Conservation (phyloP, 2,888 invertebrate genomes). For the Piscicola geometra region DNA sequence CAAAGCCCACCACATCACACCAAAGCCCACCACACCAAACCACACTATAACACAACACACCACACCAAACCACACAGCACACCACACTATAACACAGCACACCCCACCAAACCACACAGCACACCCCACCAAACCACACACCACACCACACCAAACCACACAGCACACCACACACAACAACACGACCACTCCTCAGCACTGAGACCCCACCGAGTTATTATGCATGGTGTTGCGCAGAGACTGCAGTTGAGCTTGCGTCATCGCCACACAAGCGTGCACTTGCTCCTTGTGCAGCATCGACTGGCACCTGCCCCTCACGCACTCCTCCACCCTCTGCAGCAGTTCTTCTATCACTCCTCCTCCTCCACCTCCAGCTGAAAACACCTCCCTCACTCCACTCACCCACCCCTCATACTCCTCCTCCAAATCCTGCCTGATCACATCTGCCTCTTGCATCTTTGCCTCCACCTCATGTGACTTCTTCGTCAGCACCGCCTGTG, state of each 20-base stretch:
- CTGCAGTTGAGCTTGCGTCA: constrained; percentile 20
- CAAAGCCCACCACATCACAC: too few species aligned
- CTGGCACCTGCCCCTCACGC: not conserved
- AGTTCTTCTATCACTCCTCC: not conserved
- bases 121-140: too few species aligned
- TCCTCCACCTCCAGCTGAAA: not conserved
- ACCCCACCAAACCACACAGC: too few species aligned
- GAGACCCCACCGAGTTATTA: constrained; percentile 20
- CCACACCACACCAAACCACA: too few species aligned
- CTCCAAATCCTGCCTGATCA: not conserved
- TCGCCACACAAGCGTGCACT: not conserved
- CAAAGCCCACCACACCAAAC: too few species aligned
- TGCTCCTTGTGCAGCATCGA: constrained; percentile 3
- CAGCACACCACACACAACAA: too few species aligned
- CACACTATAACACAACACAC: too few species aligned
- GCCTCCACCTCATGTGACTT: not conserved
- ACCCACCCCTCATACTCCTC: not conserved
- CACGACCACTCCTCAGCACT: not conserved
- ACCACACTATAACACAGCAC: too few species aligned
- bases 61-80: too few species aligned
- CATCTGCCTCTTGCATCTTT: not conserved
- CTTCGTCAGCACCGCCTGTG: not conserved
- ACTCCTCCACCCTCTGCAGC: constrained; percentile 4
- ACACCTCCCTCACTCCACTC: not conserved
- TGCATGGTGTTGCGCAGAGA: constrained; percentile 26